These are phyloP conservation scores for Helostoma temminkii DNA, from an alignment of 2,797 vertebrate species.

Conservation along the genomic window DNA sequence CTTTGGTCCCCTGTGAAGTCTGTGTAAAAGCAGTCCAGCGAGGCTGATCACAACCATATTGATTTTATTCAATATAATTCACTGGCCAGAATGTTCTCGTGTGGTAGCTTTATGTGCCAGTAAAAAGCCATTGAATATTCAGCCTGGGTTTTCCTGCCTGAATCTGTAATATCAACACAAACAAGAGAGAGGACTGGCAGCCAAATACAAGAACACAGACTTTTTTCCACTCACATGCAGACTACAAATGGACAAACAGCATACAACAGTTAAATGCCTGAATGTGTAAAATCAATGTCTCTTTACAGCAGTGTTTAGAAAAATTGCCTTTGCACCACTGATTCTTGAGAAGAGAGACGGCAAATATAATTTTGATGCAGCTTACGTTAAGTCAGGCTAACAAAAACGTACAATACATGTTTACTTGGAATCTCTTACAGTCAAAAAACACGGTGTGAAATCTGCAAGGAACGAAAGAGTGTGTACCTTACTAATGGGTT, in stretches of 20 bases:
- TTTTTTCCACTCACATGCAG: background rate
- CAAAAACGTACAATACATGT: slow-evolving; percentile 61
- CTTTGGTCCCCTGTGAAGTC: slow-evolving; percentile 42
- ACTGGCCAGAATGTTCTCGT: slow-evolving; percentile 31
- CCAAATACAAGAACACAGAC: slow-evolving; percentile 32
- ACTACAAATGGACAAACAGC: slow-evolving; percentile 38
- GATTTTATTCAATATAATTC: slow-evolving; percentile 61
- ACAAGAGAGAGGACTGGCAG: slow-evolving; percentile 27
- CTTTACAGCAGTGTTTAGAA: slow-evolving; percentile 16
- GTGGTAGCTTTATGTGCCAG: slow-evolving; percentile 42
- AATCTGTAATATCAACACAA: slow-evolving; percentile 50
- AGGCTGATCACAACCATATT: slow-evolving; percentile 66
- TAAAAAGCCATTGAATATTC: slow-evolving; percentile 39
- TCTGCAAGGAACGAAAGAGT: slow-evolving; percentile 31
- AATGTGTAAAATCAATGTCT: slow-evolving; percentile 27
- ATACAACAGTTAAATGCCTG: slow-evolving; percentile 25
- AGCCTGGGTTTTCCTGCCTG: slow-evolving; percentile 16
- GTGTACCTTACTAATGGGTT: slow-evolving; percentile 58
- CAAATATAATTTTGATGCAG: slow-evolving; percentile 36
- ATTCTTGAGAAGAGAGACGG: slow-evolving; percentile 26
- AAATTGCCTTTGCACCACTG: slow-evolving; percentile 21
- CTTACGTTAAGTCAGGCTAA: slow-evolving; percentile 48
- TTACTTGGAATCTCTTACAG: slow-evolving; percentile 57
- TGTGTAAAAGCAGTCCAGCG: slow-evolving; percentile 51
- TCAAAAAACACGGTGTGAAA: slow-evolving; percentile 48